A percentile compares a stretch with the other conserved stretches of the same genome.
Conservation (phyloP, 2,888 invertebrate genomes). For the Protodeltote pygarga region DNA sequence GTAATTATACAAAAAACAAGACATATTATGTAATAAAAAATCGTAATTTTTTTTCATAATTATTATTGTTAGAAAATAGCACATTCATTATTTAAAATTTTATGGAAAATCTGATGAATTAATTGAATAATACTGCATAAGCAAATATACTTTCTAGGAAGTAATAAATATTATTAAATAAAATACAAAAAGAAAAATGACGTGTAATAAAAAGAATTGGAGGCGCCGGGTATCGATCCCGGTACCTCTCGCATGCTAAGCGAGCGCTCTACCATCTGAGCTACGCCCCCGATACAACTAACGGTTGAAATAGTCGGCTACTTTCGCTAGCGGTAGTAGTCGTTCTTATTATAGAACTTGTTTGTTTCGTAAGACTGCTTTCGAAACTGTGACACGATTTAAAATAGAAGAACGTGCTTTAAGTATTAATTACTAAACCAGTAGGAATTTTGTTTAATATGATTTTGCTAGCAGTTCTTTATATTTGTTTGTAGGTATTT, state of each 20-base stretch:
- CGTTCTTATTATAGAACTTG: conserved; percentile 20
- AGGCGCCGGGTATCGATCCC: conserved; percentile 88
- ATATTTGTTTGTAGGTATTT: no score
- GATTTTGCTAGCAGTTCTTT: no score
- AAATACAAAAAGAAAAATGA: conserved; percentile 9
- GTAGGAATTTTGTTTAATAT: no score
- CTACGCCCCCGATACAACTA: conserved; percentile 76
- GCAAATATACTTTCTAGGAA: no score
- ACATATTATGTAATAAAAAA: no score
- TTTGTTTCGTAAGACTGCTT: conserved; percentile 16
- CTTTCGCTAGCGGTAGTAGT: neutral
- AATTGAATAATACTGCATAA: no score
- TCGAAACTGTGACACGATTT: conserved; percentile 6
- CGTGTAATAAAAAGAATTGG: conserved; percentile 56
- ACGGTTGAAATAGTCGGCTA: neutral
- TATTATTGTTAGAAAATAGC: no score
- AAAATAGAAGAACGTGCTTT: conserved; percentile 22
- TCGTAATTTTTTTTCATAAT: no score
- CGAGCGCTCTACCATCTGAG: conserved; percentile 88
- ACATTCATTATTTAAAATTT: no score
- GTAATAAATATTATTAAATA: neutral
- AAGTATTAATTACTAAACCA: no score
- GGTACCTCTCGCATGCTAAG: conserved; percentile 87
- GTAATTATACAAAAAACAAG: no score
- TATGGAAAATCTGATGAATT: no score